Conservation (phyloP, 2,888 invertebrate genomes). For the Chouioia cunea region DNA sequence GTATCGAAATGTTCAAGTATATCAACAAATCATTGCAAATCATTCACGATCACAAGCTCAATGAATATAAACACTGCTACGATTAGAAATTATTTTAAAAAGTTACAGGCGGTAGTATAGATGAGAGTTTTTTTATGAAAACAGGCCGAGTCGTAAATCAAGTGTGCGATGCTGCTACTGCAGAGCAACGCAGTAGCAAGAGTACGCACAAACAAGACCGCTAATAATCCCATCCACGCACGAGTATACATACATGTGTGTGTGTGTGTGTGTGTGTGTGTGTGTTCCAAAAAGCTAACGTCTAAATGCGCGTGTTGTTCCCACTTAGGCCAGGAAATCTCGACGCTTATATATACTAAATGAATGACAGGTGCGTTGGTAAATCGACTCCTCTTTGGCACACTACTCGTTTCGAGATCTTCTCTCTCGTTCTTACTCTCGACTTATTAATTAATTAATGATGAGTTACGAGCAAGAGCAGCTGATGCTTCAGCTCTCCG, state of each 20-base stretch:
- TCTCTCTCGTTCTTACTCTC: not conserved
- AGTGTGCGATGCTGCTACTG: not conserved
- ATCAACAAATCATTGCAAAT: no score
- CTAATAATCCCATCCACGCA: not conserved
- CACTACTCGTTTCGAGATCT: not conserved
- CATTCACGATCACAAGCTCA: no score
- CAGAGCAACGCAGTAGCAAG: not conserved
- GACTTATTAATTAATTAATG: slow-evolving; percentile 60
- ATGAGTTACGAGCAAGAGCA: slow-evolving; percentile 53
- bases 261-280: no score
- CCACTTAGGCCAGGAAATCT: not conserved
- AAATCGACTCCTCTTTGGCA: slow-evolving; percentile 3
- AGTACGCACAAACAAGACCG: not conserved
- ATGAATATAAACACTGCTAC: no score
- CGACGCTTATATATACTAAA: not conserved
- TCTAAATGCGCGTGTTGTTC: slow-evolving; percentile 1
- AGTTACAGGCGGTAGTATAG: no score
- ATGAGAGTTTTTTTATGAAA: no score
- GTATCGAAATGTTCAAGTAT: no score
- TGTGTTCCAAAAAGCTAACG: no score
- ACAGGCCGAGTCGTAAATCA: not conserved
- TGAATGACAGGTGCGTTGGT: slow-evolving; percentile 39
- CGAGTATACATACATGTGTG: no score
- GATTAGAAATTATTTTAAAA: no score
- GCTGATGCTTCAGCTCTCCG: slow-evolving; percentile 28